Percentiles rank a stretch among this genome's conserved stretches.
These are phyloP conservation scores for Pelvicachromis taeniatus DNA, from an alignment of 2,113 vertebrate genomes.

Conservation along the genomic window DNA sequence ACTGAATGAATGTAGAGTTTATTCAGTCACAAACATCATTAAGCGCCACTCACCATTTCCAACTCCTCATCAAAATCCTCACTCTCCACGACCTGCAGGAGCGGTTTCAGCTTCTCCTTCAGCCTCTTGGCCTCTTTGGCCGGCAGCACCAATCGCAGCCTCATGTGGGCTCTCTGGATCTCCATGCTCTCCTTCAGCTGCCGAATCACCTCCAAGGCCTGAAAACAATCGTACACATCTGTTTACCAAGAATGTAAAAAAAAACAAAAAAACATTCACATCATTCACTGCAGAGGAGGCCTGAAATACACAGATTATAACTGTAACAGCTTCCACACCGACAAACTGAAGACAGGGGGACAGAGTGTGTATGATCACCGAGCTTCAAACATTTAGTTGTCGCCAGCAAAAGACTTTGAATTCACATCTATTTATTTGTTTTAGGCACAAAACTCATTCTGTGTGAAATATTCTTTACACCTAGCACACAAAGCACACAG, in stretches of 20 bases:
- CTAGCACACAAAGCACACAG: too few species aligned
- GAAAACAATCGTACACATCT: neutral
- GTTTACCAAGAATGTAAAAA: neutral
- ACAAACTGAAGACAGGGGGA: neutral
- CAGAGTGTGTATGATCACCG: neutral
- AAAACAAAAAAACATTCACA: too few species aligned
- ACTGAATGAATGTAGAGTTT: neutral
- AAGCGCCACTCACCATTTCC: conserved; percentile 78
- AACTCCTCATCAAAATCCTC: conserved; percentile 88
- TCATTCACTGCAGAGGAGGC: neutral
- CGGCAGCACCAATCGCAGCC: conserved; percentile 84
- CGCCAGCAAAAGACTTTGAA: neutral
- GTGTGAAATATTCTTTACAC: too few species aligned
- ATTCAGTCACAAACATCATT: neutral
- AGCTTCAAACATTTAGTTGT: neutral
- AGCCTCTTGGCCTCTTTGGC: conserved; percentile 89
- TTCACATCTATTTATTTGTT: neutral
- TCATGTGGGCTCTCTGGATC: conserved; percentile 96
- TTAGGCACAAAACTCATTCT: neutral
- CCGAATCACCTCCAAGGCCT: conserved; percentile 95
- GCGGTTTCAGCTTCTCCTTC: conserved; percentile 90
- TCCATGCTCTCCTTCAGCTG: conserved; percentile 92
- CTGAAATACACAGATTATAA: neutral
- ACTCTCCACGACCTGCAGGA: conserved; percentile 87
- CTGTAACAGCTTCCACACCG: neutral